A percentile compares a stretch with the other conserved stretches of the same genome.
These are phyloP conservation scores for Sebastes iracundus DNA, from an alignment of 2,797 vertebrate genomes.

Conservation along the genomic window DNA sequence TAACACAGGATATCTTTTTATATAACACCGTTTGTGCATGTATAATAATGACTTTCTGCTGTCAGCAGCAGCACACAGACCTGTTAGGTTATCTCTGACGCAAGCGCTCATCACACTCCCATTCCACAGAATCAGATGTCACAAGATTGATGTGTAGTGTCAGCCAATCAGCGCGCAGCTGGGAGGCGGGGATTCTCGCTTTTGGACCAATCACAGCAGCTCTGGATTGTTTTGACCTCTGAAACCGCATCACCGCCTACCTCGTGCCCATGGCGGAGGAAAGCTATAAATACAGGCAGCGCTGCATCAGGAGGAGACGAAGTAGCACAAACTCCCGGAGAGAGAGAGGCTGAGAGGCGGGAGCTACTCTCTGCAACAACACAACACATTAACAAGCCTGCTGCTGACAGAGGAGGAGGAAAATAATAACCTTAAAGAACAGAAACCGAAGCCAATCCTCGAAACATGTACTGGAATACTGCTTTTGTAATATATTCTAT, in stretches of 20 bases:
- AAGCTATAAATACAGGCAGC: conserved; percentile 84
- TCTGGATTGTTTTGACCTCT: conserved; percentile 84
- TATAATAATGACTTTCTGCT: conserved; percentile 59
- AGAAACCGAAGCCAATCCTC: conserved; percentile 71
- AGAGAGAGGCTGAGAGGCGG: conserved; percentile 49
- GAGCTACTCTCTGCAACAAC: conserved; percentile 62
- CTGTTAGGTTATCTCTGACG: conserved; percentile 80
- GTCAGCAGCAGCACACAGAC: conserved; percentile 65
- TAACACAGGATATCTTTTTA: not conserved
- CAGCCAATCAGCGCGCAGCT: conserved; percentile 59
- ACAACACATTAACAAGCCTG: conserved; percentile 41
- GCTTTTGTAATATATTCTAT: conserved; percentile 79
- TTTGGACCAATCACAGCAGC: conserved; percentile 55
- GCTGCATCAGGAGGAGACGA: conserved; percentile 65
- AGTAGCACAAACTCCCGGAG: conserved; percentile 83
- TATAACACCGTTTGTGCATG: conserved; percentile 2
- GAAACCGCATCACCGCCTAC: conserved; percentile 82
- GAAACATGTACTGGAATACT: conserved; percentile 82
- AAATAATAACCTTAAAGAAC: conserved; percentile 51
- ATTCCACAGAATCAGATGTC: conserved; percentile 63
- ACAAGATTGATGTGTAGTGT: conserved; percentile 7
- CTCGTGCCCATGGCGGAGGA: conserved; percentile 84
- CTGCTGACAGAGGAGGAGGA: conserved; percentile 60
- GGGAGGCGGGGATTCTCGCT: conserved; percentile 26
- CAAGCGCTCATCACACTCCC: conserved; percentile 70